These are phyloP conservation scores for Scleropages formosus DNA, from an alignment of 2,797 vertebrate genomes.

Conservation along the genomic window DNA sequence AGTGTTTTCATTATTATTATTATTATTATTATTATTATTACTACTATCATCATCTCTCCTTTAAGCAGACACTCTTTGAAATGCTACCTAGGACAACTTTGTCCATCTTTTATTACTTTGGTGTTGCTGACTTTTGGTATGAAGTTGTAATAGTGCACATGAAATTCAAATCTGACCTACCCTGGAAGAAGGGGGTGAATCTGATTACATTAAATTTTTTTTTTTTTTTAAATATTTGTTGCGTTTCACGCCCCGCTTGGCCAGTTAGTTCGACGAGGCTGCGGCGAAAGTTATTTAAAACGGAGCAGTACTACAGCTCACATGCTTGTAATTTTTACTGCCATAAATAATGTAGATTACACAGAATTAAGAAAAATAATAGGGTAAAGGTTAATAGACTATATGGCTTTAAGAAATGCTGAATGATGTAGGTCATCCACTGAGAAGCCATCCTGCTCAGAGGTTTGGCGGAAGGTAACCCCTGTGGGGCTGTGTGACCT, in stretches of 20 bases:
- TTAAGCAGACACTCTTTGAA: no score
- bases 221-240: background rate
- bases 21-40: background rate
- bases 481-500: constrained; percentile 9
- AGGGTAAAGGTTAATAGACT: no score
- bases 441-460: no score
- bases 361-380: background rate
- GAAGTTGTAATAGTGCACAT: background rate
- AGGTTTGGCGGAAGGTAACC: no score
- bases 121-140: constrained; percentile 21
- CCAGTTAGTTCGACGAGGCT: background rate
- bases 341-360: background rate
- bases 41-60: constrained; percentile 5
- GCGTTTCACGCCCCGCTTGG: background rate
- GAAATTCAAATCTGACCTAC: background rate
- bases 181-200: background rate
- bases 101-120: background rate
- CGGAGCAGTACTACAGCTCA: background rate
- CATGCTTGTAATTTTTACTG: background rate
- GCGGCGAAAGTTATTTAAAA: background rate
- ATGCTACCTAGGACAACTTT: no score
- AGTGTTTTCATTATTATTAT: constrained; percentile 4
- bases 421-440: no score
- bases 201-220: background rate
- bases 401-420: no score